Base-by-base conservation (phyloP, 2,113 vertebrate species). In the Rhea americana region DNA sequence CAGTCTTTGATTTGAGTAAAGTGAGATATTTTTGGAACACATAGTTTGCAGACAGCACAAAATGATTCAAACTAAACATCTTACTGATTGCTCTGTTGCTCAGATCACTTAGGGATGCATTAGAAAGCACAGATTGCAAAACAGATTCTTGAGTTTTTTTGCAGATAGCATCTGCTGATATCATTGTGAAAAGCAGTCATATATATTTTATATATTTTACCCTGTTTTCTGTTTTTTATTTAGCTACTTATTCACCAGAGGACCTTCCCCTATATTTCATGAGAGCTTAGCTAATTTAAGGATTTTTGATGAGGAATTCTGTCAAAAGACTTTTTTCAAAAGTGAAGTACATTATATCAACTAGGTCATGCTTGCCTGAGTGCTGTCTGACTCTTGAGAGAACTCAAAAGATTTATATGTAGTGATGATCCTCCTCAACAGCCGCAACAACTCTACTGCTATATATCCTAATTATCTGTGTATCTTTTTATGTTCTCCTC, bases 251-350 rank as follows among this genome's bases (percentile, higher is more conserved):
- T 11, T 86, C 26, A 43, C 32, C 58, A 51, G 41, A 81, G 17
- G 15, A 9, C 20, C 1, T 90, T 77, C 26, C 4, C 0, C 6
- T 11, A 3, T 8, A 30, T 14, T 77, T 22, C 11, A 4, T 5
- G 22, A 65, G 28, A 76, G 15, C 26, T 50, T 65, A 61, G 32
- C 24, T 82, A 21, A 59, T 76, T 45, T 5, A n/a, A 59, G 56
- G 66, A 16, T 8, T 82, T 82, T 80, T 35, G 14, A 47, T 0
- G 3, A 62, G 35, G 20, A 7, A 22, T 88, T 77, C 18, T 62
- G 1, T 75, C 32, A 58, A 25, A 80, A 19, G 3, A 14, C 15
- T 65, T 70, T n/a, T 66, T 84, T 51, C 24, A 26, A 8, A 53
- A 76, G 26, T 24, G 45, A 20, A 39, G 11, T 70, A 9, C 4